Evolutionary conservation across 2,797 vertebrate genomes (phyloP).

Genomic region (Clamator glandarius): DNA sequence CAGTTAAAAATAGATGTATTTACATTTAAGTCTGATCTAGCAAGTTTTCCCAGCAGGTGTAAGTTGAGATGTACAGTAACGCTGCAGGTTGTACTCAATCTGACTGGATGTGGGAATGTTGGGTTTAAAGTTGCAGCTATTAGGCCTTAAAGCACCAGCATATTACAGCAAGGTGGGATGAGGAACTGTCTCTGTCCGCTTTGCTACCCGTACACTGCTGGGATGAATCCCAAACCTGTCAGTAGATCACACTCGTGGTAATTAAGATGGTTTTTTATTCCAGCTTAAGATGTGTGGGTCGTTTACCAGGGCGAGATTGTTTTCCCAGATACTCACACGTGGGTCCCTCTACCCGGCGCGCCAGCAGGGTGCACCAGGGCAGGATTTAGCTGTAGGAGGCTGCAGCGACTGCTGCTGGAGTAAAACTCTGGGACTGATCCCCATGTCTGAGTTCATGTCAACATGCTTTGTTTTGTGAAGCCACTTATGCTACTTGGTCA

Average conservation of each 20-base stretch:
- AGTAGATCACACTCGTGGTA: background rate
- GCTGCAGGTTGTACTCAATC: constrained; percentile 58
- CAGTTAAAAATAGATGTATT: constrained; percentile 76
- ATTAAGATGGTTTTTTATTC: background rate
- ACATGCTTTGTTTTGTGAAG: background rate
- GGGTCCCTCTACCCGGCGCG: background rate
- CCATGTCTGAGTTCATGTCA: background rate
- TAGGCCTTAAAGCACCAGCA: constrained; percentile 65
- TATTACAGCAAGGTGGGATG: constrained; percentile 29
- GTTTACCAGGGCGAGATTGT: background rate
- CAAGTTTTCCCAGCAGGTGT: constrained; percentile 66
- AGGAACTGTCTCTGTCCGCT: background rate
- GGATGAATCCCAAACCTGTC: constrained; percentile 27
- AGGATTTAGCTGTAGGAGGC: background rate
- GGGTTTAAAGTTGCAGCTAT: constrained; percentile 39
- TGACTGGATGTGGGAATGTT: constrained; percentile 12
- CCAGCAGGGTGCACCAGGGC: background rate
- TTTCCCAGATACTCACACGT: background rate
- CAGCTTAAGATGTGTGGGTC: constrained; percentile 21
- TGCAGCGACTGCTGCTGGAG: background rate
- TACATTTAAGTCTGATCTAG: constrained; percentile 73
- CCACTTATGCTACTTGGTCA: background rate
- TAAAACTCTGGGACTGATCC: background rate
- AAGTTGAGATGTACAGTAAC: constrained; percentile 66
- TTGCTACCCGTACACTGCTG: background rate